Evolutionary conservation across 92 coral and sea anemone genomes (phyloP), one percentile per base, ranked within the genome.

Genomic region (Epizoanthus stellaris): DNA sequence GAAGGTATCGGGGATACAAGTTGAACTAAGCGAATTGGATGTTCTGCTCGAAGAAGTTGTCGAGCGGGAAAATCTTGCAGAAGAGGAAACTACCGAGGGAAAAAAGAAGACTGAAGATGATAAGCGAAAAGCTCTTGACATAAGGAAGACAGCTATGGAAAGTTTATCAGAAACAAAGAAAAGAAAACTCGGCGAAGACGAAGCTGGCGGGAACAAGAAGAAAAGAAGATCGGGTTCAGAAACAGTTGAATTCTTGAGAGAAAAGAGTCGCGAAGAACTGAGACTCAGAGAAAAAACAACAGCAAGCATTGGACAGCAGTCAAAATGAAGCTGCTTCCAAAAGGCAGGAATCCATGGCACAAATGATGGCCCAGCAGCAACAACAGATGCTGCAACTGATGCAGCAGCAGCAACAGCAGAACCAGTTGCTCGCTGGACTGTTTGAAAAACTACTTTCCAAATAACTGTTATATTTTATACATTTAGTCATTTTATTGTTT

Each of bases 61-160:
- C 16, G 85, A 80, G 71, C 15, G 71, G 73, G 73, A 80, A 80
- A 80, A 38, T 3, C 85, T 13, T 12, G 85, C 53, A 9, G 85
- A 80, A 17, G 74, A 80, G 57, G 85, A 80, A 68, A 36, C 34
- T 17, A 42, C 2, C 61, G 59, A 62, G 85, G 70, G 20, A 4
- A 80, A 62, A 38, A 80, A 80, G 13, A 80, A 80, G 23, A 53
- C 5, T 16, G 74, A 80, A 39, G 71, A 80, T 16, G 85, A 80
- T 1, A 80, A 80, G 38, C 67, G 20, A 6, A 77, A 77, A 57
- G 83, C 54, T 62, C 54, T 68, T 59, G 74, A 62, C 57, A 62
- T 80, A 2, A 80, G 85, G 71, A 59, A 80, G 39, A 40, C 71
- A 4, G 85, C 73, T 4, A 59, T 62, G 74, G 73, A 80, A 80